Evolutionary conservation across 2,888 invertebrate genomes (phyloP).

Genomic region (Yponomeuta cagnagella): DNA sequence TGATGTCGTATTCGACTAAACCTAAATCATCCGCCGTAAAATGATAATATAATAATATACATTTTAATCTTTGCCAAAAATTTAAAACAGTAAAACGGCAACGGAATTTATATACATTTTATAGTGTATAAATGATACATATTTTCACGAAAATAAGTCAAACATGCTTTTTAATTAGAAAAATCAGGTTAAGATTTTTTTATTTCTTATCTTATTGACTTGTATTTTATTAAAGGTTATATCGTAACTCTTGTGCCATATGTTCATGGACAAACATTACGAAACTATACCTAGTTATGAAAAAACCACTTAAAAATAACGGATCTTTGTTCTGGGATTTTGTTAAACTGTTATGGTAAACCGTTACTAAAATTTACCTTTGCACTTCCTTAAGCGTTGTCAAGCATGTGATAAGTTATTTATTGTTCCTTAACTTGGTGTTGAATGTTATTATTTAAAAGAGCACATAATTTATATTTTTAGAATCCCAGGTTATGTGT

Average conservation of each 20-base stretch:
- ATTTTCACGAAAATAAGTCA: too few species aligned
- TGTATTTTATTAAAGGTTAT: too few species aligned
- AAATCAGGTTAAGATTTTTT: too few species aligned
- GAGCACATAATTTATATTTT: constrained; percentile 30
- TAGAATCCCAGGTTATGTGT: constrained; percentile 17
- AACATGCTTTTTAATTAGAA: too few species aligned
- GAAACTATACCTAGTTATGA: neutral
- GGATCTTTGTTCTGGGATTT: neutral
- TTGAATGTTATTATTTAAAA: constrained; percentile 40
- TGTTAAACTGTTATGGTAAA: neutral
- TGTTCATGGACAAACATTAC: too few species aligned
- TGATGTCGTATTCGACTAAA: neutral
- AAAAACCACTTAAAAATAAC: neutral
- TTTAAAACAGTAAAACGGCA: too few species aligned
- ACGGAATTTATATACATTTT: too few species aligned
- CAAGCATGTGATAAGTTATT: constrained; percentile 34
- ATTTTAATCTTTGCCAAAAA: too few species aligned
- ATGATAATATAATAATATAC: neutral
- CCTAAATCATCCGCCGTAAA: neutral
- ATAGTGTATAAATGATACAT: too few species aligned
- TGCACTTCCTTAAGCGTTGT: constrained; percentile 29
- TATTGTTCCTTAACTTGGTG: constrained; percentile 30
- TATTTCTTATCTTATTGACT: too few species aligned
- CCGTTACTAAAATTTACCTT: constrained; percentile 14
- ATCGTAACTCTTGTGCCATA: too few species aligned